Evolutionary conservation across 2,113 vertebrate species (phyloP).

Genomic region (Melanotaenia duboulayi): DNA sequence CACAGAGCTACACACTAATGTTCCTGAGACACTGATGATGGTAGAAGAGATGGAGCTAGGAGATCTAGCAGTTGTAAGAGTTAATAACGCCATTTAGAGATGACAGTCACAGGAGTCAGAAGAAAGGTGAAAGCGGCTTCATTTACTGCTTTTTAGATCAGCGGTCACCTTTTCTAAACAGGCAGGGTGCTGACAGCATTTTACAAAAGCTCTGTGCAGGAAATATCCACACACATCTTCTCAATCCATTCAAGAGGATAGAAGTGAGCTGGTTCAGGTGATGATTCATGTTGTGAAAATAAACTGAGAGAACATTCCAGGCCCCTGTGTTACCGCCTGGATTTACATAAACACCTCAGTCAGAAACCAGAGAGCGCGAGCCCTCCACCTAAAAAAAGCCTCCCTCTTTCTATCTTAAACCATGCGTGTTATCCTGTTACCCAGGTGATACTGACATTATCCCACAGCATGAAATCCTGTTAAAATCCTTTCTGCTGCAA

Average conservation of each 20-base stretch:
- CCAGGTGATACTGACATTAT: constrained; percentile 27
- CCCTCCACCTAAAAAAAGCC: constrained; percentile 15
- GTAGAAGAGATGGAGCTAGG: too few species aligned
- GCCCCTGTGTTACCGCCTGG: constrained; percentile 15
- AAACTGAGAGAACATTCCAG: constrained; percentile 41
- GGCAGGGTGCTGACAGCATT: neutral
- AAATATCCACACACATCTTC: neutral
- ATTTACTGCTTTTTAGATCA: constrained; percentile 14
- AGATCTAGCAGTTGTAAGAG: too few species aligned
- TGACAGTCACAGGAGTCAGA: constrained; percentile 5
- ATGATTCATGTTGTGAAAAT: constrained; percentile 52
- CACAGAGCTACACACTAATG: too few species aligned
- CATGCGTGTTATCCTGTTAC: constrained; percentile 43
- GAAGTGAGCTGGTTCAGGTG: constrained; percentile 6
- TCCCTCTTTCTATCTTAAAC: neutral
- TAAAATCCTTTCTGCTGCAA: constrained; percentile 26
- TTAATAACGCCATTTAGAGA: constrained; percentile 1
- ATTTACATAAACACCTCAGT: constrained; percentile 20
- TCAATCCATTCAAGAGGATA: neutral
- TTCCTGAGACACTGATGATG: too few species aligned
- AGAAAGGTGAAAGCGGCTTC: constrained; percentile 6
- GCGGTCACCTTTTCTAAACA: neutral
- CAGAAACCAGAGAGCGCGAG: constrained; percentile 10
- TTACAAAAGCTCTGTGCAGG: neutral
- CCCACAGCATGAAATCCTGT: constrained; percentile 27